A percentile compares a stretch with the other conserved stretches of the same genome.
Evolutionary conservation across 2,113 vertebrate species (phyloP).

Genomic region (Albula glossodonta): DNA sequence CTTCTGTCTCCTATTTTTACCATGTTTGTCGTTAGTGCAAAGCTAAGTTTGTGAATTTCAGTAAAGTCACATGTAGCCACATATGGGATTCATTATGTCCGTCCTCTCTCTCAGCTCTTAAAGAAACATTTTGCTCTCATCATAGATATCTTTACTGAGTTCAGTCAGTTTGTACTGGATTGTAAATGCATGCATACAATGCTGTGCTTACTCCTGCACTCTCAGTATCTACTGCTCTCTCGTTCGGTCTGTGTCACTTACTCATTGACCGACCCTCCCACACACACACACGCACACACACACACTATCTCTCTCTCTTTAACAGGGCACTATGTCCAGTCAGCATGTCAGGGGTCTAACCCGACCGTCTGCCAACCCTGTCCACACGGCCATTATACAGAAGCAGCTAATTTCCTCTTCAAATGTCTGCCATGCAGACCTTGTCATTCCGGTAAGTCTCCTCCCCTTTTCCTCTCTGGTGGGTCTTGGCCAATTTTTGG

Average conservation of each 20-base stretch:
- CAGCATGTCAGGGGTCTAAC: conserved; percentile 7
- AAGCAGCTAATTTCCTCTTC: background rate
- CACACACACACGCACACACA: background rate
- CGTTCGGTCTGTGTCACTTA: background rate
- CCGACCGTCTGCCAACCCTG: conserved; percentile 36
- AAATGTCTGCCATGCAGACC: conserved; percentile 33
- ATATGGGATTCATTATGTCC: background rate
- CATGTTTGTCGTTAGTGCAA: background rate
- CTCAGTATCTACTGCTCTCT: background rate
- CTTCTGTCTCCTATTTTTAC: background rate
- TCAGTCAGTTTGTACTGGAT: background rate
- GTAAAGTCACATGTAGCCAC: background rate
- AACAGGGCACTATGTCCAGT: conserved; percentile 46
- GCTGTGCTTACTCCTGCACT: background rate
- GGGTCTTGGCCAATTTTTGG: background rate
- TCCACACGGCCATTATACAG: background rate
- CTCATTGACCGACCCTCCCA: background rate
- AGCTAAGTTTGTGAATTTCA: background rate
- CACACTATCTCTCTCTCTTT: background rate
- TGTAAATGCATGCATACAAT: background rate
- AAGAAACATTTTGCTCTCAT: background rate
- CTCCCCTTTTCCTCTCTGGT: background rate
- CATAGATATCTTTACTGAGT: background rate
- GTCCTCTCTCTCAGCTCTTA: background rate
- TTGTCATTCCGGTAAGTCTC: conserved; percentile 54